These are phyloP conservation scores for Glaucopsyche alexis DNA, from an alignment of 2,888 invertebrate genomes.

Conservation along the genomic window DNA sequence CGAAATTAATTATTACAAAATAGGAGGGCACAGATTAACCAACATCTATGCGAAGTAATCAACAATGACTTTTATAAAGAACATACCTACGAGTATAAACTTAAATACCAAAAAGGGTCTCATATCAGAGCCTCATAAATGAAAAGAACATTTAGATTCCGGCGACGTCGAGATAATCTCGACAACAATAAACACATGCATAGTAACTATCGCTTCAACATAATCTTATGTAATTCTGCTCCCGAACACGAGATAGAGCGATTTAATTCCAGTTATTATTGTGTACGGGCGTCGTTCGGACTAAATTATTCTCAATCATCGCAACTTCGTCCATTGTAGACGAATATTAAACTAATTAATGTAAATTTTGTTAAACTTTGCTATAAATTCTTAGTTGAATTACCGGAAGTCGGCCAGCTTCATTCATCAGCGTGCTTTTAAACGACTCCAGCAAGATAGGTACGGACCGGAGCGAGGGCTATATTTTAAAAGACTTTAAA, in stretches of 20 bases:
- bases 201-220: slow-evolving; percentile 4
- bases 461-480: neutral
- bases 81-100: neutral
- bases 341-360: neutral
- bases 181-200: neutral
- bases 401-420: neutral
- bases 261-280: neutral
- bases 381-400: neutral
- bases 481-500: neutral
- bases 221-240: neutral
- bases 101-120: neutral
- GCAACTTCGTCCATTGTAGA: neutral
- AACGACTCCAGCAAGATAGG: neutral
- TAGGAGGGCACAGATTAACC: too few relatives aligned
- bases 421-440: neutral
- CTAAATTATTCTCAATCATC: neutral
- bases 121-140: neutral
- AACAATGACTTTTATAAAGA: too few relatives aligned
- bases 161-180: neutral
- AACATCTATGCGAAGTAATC: too few relatives aligned
- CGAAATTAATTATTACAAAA: neutral
- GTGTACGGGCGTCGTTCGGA: neutral
- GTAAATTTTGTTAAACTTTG: neutral
- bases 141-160: neutral
- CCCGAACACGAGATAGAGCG: neutral